A percentile compares a stretch with the other conserved stretches of the same genome.
phyloP scores from a whole-genome alignment of 1,140 invertebrate genomes.

The Cepaea nemoralis region DNA sequence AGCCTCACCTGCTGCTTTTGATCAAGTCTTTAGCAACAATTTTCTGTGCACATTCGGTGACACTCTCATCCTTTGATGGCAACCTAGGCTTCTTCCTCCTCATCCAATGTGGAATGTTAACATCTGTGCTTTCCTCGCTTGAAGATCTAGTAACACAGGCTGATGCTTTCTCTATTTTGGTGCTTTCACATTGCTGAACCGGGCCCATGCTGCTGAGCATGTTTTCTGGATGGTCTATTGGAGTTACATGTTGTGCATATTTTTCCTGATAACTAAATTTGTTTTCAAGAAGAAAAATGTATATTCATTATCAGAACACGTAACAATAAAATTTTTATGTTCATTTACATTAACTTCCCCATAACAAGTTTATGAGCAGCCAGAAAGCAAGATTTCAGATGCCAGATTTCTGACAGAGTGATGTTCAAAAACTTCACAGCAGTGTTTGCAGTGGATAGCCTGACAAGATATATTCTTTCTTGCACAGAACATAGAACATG shows the following conservation, averaged over 20 bases:
- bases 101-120: conserved; percentile 24
- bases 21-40: background rate
- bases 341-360: too few relatives aligned
- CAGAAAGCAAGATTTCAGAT: too few relatives aligned
- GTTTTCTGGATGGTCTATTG: conserved; percentile 20
- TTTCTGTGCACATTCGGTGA: background rate
- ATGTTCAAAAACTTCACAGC: too few relatives aligned
- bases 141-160: background rate
- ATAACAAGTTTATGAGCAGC: too few relatives aligned
- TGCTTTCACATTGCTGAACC: background rate
- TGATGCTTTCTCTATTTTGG: background rate
- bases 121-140: background rate
- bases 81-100: background rate
- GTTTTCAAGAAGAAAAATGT: too few relatives aligned
- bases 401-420: too few relatives aligned
- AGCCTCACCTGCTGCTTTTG: background rate
- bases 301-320: too few relatives aligned
- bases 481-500: too few relatives aligned
- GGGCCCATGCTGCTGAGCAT: background rate
- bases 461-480: too few relatives aligned
- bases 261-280: conserved; percentile 11
- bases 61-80: background rate
- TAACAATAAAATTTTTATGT: too few relatives aligned
- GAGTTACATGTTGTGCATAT: background rate
- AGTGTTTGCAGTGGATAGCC: too few relatives aligned